These are phyloP conservation scores for Phyllostomus hastatus DNA, from an alignment of 2,113 vertebrate genomes.

Conservation along the genomic window DNA sequence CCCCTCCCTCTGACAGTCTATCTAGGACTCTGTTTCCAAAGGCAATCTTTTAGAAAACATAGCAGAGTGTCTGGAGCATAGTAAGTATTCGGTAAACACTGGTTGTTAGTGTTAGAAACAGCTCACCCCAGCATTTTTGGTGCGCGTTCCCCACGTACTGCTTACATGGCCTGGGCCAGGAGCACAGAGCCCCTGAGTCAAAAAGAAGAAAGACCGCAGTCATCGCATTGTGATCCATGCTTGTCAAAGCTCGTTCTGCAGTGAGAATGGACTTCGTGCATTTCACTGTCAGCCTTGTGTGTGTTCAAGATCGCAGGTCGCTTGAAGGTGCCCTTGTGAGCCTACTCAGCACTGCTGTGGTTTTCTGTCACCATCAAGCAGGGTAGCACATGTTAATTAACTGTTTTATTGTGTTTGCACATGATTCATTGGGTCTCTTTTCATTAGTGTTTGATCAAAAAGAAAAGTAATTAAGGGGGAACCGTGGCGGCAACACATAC, in stretches of 20 bases:
- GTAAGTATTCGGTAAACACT: not conserved
- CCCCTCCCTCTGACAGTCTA: not conserved
- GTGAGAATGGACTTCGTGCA: not conserved
- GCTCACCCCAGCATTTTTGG: not conserved
- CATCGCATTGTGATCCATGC: not conserved
- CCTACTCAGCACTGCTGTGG: slow-evolving; percentile 38
- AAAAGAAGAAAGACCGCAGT: not conserved
- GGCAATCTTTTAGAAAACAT: not conserved
- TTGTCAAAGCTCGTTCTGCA: not conserved
- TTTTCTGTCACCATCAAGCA: slow-evolving; percentile 78
- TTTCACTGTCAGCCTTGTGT: not conserved
- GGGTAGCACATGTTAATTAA: slow-evolving; percentile 81
- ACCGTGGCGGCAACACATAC: slow-evolving; percentile 72
- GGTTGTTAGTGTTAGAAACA: not conserved
- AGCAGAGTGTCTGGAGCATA: not conserved
- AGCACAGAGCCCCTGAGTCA: not conserved
- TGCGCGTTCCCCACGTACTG: not conserved
- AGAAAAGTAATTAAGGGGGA: slow-evolving; percentile 83
- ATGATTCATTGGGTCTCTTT: slow-evolving; percentile 80
- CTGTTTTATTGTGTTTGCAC: slow-evolving; percentile 68
- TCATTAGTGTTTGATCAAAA: slow-evolving; percentile 84
- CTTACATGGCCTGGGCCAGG: not conserved
- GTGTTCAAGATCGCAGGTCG: not conserved
- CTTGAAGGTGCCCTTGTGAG: slow-evolving; percentile 76
- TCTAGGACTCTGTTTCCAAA: not conserved